Conservation (phyloP, 2,888 invertebrate species). For the Ormyrus rosae region DNA sequence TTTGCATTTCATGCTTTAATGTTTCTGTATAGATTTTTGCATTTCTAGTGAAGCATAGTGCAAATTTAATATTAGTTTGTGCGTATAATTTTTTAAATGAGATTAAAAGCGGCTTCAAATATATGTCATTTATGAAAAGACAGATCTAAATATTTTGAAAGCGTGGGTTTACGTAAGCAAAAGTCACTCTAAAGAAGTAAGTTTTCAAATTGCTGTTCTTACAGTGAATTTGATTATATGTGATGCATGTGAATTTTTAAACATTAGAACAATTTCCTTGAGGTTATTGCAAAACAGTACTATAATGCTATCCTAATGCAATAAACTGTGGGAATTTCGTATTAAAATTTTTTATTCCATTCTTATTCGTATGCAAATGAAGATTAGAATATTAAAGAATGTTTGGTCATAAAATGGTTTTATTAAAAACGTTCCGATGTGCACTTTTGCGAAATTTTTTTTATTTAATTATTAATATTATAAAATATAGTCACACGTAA, state of each 20-base stretch:
- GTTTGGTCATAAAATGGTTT: too few relatives aligned
- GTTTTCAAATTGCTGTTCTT: constrained; percentile 8
- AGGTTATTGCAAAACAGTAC: constrained; percentile 19
- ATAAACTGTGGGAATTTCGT: constrained; percentile 31
- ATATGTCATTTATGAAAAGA: too few relatives aligned
- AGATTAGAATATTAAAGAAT: neutral
- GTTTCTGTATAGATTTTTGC: too few relatives aligned
- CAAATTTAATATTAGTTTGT: too few relatives aligned
- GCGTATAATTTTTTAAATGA: too few relatives aligned
- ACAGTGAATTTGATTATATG: constrained; percentile 30
- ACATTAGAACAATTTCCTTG: constrained; percentile 23
- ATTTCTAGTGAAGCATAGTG: too few relatives aligned
- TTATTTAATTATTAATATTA: too few relatives aligned
- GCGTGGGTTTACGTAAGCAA: neutral
- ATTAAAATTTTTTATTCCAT: constrained; percentile 12
- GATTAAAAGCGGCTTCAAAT: too few relatives aligned
- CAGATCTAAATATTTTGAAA: neutral
- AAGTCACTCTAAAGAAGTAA: neutral
- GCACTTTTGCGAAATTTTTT: too few relatives aligned
- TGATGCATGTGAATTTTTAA: constrained; percentile 46
- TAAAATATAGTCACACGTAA: too few relatives aligned
- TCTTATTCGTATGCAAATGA: neutral
- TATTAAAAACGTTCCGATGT: too few relatives aligned
- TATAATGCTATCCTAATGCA: constrained; percentile 3
- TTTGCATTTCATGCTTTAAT: too few relatives aligned